Evolutionary conservation across 2,113 vertebrate species (phyloP), one percentile per base, ranked within the genome.

Genomic region (Urocynchramus pylzowi): DNA sequence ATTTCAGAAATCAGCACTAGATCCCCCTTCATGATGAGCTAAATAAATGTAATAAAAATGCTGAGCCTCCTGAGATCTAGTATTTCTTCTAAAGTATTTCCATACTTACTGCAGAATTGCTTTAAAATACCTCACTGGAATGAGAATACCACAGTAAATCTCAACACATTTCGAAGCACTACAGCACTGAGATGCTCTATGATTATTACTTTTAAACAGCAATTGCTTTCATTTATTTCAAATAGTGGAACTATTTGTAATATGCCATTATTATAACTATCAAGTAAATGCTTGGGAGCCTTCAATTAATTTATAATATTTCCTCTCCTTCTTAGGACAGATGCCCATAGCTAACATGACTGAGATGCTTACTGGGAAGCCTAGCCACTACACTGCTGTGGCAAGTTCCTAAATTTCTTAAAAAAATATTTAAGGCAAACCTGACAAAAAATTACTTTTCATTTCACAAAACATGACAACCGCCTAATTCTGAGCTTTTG

Each of bases 31-130:
- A 82, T 54, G 95, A 95, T 87, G 90, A 95, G 74, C 76, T 86
- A 87, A 96, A 96, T 96, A 96, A 89, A 92, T 91, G 76, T 86
- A 97, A 97, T 97, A 96, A 97, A 95, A 97, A 87, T 4, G 69
- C 64, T 97, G 93, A 97, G 95, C 96, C 94, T 90, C 67, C 84
- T 52, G 44, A 95, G 47, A 80, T 90, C 81, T 94, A 95, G 44
- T 90, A 90, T 93, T 98, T 93, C 56, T 97, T 92, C 71, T 53
- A 60, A 96, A 96, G 74, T 86, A 93, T 95, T 92, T 92, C 70
- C 90, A 86, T 94, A 85, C 84, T 96, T 97, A 96, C 33, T 96
- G 68, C 56, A 96, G 91, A 97, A 95, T 91, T 92, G 88, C 89
- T 96, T 97, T 93, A 85, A 93, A 96, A 96, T 95, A 89, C 93